A percentile compares a stretch with the other conserved stretches of the same genome.
These are phyloP conservation scores for Cotesia congregata DNA, from an alignment of 2,888 invertebrate species.

Conservation along the genomic window DNA sequence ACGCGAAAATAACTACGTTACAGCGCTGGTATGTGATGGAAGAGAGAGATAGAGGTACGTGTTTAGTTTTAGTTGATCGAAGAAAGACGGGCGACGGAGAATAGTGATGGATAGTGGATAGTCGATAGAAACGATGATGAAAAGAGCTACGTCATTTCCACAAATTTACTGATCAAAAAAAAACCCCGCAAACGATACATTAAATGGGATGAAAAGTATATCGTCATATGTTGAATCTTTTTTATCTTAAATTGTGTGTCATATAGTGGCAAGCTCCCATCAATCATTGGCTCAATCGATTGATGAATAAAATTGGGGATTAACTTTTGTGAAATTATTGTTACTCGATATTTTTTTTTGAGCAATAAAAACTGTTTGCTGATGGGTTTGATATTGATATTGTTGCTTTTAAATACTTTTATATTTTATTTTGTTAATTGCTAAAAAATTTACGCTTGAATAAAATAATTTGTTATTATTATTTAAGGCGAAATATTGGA, in stretches of 20 bases:
- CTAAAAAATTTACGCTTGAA: too few species aligned
- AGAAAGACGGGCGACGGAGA: too few species aligned
- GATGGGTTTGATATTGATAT: too few species aligned
- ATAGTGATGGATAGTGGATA: constrained; percentile 3
- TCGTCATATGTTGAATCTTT: constrained; percentile 10
- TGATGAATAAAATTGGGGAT: neutral
- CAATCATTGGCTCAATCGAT: neutral
- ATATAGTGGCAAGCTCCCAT: neutral
- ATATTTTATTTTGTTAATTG: too few species aligned
- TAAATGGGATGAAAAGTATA: neutral
- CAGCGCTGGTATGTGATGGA: too few species aligned
- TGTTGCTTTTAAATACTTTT: too few species aligned
- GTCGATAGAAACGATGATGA: constrained; percentile 27
- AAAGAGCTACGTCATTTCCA: constrained; percentile 28
- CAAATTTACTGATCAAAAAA: constrained; percentile 22
- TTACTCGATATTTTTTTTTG: too few species aligned
- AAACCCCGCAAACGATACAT: constrained; percentile 11
- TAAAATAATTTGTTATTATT: too few species aligned
- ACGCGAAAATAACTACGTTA: constrained; percentile 35
- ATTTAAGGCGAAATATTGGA: too few species aligned
- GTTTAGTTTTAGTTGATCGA: too few species aligned
- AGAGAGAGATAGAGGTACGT: neutral
- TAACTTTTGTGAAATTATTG: neutral
- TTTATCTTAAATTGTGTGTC: constrained; percentile 7
- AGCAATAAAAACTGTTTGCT: too few species aligned